These are phyloP conservation scores for Endotricha flammealis DNA, from an alignment of 2,888 invertebrate genomes.

Conservation along the genomic window DNA sequence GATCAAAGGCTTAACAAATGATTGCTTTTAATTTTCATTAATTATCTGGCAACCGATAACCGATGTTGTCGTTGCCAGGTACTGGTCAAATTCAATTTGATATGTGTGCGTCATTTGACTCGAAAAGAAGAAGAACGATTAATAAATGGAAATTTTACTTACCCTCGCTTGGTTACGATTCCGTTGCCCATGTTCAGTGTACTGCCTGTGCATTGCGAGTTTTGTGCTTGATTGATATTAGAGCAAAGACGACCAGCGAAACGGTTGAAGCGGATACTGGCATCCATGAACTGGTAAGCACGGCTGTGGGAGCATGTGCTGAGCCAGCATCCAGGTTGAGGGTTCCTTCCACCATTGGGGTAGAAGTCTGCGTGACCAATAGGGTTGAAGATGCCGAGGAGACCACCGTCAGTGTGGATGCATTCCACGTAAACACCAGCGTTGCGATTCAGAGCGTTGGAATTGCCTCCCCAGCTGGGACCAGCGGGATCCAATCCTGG, in stretches of 20 bases:
- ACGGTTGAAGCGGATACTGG: constrained; percentile 40
- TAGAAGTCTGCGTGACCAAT: constrained; percentile 47
- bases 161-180: constrained; percentile 37
- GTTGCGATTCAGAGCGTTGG: constrained; percentile 30
- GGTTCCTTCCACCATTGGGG: constrained; percentile 49
- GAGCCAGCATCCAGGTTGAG: constrained; percentile 47
- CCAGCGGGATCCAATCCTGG: constrained; percentile 55
- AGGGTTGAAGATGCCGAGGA: constrained; percentile 40
- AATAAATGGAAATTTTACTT: constrained; percentile 16
- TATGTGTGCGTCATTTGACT: too few species aligned
- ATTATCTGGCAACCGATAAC: too few species aligned
- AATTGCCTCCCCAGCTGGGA: constrained; percentile 39
- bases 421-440: constrained; percentile 46
- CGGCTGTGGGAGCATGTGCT: constrained; percentile 51
- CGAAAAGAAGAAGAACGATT: too few species aligned
- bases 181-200: constrained; percentile 42
- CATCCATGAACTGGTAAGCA: constrained; percentile 38
- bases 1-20: too few species aligned
- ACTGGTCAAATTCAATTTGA: too few species aligned
- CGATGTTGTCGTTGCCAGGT: too few species aligned
- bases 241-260: constrained; percentile 38
- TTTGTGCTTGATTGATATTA: constrained; percentile 31
- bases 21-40: too few species aligned
- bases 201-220: constrained; percentile 30
- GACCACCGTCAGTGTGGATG: constrained; percentile 51